Evolutionary conservation across 2,888 invertebrate species (phyloP), one percentile per base, ranked within the genome.

Genomic region (Sphecodes monilicornis): DNA sequence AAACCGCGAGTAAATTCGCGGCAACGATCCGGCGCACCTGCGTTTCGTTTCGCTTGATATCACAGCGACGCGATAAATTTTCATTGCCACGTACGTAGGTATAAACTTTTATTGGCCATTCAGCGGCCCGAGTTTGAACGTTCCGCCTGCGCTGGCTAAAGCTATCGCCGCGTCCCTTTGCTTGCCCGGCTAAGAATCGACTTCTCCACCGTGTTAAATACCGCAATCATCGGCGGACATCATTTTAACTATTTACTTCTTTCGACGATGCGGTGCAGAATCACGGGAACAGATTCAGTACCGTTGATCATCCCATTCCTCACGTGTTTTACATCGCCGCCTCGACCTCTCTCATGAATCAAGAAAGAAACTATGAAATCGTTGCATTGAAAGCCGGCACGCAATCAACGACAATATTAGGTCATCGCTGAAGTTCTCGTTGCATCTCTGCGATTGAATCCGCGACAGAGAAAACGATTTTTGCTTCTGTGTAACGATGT

Each of bases 31-130:
- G 77, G 74, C 79, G 86, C 86, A 87, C 86, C 85, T 87, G 85
- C 80, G 75, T 80, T 82, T 85, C 82, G 87, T 87, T 78, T 87
- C 87, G 87, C 87, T 81, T 84, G 87, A 82, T 82, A 87, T 88
- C 87, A 85, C 87, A 87, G 73, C 78, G 68, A 71, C 75, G 84
- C 39, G 66, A 66, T 66, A 66, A 66, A 66, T 66, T 66, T 86
- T 87, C 76, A 78, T 86, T 82, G 75, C 80, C 78, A 78, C 78
- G 76, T 66, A 80, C 84, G 84, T 87, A 79, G 82, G 86, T 82
- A 86, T 86, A 85, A 86, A 87, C 85, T 85, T 87, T 86, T 87
- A 88, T 88, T 80, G 87, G 46, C 46, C 70, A 46, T 71, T 71
- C 46, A 29, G 29, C 46, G 70, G 50, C 50, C 11, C 32, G 71